phyloP scores from a whole-genome alignment of 2,797 vertebrate species.

The Anguilla obscura region DNA sequence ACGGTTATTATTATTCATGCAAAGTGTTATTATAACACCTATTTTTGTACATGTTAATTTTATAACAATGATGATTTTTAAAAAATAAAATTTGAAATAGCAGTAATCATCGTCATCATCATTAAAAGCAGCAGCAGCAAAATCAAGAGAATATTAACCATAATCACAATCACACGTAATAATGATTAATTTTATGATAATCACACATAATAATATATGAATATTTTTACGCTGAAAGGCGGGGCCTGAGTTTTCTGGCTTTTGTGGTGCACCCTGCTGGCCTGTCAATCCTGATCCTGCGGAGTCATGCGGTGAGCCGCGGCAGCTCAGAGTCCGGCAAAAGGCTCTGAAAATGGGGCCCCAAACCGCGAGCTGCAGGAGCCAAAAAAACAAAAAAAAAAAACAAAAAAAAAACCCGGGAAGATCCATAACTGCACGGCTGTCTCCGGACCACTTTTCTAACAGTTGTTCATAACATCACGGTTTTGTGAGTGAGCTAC shows the following conservation, averaged over 20 bases:
- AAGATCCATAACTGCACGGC: not conserved
- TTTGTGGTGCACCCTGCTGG: not conserved
- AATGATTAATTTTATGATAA: not conserved
- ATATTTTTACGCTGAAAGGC: not conserved
- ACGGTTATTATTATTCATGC: not conserved
- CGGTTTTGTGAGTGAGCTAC: not conserved
- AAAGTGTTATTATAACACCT: not conserved
- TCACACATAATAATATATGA: not conserved
- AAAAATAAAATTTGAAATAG: not conserved
- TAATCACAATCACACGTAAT: not conserved
- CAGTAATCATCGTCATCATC: not conserved
- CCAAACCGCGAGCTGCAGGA: not conserved
- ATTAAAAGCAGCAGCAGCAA: not conserved
- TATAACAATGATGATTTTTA: not conserved
- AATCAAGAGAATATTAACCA: not conserved
- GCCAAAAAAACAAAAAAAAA: not conserved
- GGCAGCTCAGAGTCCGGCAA: too few relatives aligned
- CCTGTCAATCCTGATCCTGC: not conserved
- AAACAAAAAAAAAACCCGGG: not conserved
- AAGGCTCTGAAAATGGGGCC: not conserved
- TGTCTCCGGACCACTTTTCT: not conserved
- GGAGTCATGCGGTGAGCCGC: not conserved
- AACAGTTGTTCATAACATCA: not conserved
- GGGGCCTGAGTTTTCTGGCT: not conserved
- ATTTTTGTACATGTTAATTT: not conserved